Evolutionary conservation across 92 coral and sea anemone species (phyloP).

Genomic region (Galaxea fascicularis): DNA sequence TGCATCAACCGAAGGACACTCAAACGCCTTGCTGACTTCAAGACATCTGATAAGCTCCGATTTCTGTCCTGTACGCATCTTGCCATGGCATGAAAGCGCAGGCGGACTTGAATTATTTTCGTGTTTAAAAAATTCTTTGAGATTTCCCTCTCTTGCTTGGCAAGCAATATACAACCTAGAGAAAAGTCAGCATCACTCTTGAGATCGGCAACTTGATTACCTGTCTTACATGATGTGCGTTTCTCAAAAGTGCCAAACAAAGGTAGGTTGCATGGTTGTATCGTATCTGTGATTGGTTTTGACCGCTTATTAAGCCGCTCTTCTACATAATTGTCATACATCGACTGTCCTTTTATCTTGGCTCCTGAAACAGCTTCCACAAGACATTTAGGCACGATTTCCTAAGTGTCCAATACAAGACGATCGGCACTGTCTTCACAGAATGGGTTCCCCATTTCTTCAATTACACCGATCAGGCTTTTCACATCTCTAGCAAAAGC

Average conservation of each 20-base stretch:
- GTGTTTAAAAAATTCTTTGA: constrained; percentile 54
- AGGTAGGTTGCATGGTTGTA: constrained; percentile 46
- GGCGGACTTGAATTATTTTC: constrained; percentile 64
- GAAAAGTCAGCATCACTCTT: constrained; percentile 51
- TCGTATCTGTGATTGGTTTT: constrained; percentile 48
- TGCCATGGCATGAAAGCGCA: constrained; percentile 44
- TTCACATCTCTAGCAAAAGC: constrained; percentile 22
- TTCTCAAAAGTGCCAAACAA: constrained; percentile 43
- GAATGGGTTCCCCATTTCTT: constrained; percentile 63
- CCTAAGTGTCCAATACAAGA: constrained; percentile 52
- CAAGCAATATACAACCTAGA: constrained; percentile 56
- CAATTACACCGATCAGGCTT: constrained; percentile 20
- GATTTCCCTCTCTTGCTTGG: constrained; percentile 61
- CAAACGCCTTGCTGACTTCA: constrained; percentile 29
- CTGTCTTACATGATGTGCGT: constrained; percentile 19
- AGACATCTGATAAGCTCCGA: constrained; percentile 54
- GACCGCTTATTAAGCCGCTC: constrained; percentile 48
- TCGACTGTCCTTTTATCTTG: constrained; percentile 49
- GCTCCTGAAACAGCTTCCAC: constrained; percentile 38
- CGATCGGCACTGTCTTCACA: constrained; percentile 53
- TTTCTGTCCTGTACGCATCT: constrained; percentile 51
- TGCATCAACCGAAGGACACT: constrained; percentile 60
- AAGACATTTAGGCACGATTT: constrained; percentile 48
- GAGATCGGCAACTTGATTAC: constrained; percentile 35
- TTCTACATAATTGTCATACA: constrained; percentile 43